These are phyloP conservation scores for Drosophila vallismaia DNA, from an alignment of 2,888 invertebrate species.

Conservation along the genomic window DNA sequence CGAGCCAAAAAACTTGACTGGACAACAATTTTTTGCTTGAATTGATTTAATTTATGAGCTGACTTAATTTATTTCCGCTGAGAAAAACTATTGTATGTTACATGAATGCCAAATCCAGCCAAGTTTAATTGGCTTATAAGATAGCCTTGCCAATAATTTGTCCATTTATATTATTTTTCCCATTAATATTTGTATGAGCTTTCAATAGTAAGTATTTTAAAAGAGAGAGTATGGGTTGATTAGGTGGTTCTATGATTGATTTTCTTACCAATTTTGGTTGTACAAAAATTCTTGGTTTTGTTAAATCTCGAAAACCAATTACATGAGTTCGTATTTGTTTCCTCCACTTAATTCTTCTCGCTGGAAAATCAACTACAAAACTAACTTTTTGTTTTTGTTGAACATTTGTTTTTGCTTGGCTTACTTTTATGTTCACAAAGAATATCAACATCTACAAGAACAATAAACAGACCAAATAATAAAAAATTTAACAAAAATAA, in stretches of 20 bases:
- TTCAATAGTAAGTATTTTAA: no score
- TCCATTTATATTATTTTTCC: no score
- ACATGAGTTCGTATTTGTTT: slow-evolving; percentile 24
- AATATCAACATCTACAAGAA: slow-evolving; percentile 45
- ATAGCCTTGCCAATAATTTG: not conserved
- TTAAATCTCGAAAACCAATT: slow-evolving; percentile 25
- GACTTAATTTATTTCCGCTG: slow-evolving; percentile 75
- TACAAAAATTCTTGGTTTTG: not conserved
- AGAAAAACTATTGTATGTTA: not conserved
- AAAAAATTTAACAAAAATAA: slow-evolving; percentile 40
- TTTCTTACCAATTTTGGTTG: no score
- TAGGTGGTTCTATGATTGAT: no score
- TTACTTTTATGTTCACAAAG: slow-evolving; percentile 46
- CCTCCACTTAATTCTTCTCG: slow-evolving; percentile 22
- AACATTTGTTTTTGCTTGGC: slow-evolving; percentile 17
- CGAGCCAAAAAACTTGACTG: slow-evolving; percentile 52
- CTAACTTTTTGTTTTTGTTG: slow-evolving; percentile 24
- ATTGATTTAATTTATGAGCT: slow-evolving; percentile 73
- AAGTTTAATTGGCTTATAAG: slow-evolving; percentile 22
- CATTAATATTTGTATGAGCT: no score
- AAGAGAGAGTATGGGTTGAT: no score
- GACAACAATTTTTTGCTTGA: slow-evolving; percentile 53
- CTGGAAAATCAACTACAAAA: slow-evolving; percentile 37
- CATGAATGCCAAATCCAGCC: slow-evolving; percentile 15
- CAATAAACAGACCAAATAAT: slow-evolving; percentile 38